Evolutionary conservation across 2,797 vertebrate genomes (phyloP), one percentile per base, ranked within the genome.

Genomic region (Sebastolobus altivelis): DNA sequence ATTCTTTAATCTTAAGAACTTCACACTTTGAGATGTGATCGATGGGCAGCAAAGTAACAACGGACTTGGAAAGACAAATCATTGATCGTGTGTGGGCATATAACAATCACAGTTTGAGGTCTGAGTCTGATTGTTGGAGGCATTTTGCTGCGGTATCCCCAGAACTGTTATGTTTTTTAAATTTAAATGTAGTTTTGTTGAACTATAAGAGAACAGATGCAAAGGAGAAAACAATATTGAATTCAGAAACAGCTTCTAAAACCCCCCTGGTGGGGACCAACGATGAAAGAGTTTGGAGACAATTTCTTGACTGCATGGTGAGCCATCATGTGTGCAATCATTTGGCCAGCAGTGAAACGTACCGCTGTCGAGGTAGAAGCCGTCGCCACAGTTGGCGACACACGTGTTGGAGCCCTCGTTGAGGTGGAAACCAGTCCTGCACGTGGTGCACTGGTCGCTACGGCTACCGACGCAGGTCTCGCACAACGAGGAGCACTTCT

Each of bases 391-490:
- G 94, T 82, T 96, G 85, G 94, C 94, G 52, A 97, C 92, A 67
- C 99, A 99, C 58, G 93, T 97, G 94, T 96, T 97, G 89, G 95
- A 93, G 73, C 97, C 97, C 93, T 99, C 98, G 37, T 95, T 96
- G 84, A 99, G 95, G 93, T 98, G 97, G 93, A 96, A 97, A 33
- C 97, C 97, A 6, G 95, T 84, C 94, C 98, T 97, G 88, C 99
- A 99, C 61, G 97, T 94, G 75, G 96, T 95, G 93, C 99, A 99
- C 92, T 99, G 98, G 93, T 99, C 97, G 8, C 94, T 96, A 9
- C 97, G 98, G 91, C 97, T 96, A 80, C 98, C 98, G 20, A 99
- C 91, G 80, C 99, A 99, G 65, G 96, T 96, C 88, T 99, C 98
- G 56, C 98, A 99, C 87, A 96, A 93, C 6, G 97, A 95, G 18